Percentiles rank a stretch among this genome's conserved stretches.
Conservation (phyloP, 2,888 invertebrate genomes). For the Diogma glabrata region DNA sequence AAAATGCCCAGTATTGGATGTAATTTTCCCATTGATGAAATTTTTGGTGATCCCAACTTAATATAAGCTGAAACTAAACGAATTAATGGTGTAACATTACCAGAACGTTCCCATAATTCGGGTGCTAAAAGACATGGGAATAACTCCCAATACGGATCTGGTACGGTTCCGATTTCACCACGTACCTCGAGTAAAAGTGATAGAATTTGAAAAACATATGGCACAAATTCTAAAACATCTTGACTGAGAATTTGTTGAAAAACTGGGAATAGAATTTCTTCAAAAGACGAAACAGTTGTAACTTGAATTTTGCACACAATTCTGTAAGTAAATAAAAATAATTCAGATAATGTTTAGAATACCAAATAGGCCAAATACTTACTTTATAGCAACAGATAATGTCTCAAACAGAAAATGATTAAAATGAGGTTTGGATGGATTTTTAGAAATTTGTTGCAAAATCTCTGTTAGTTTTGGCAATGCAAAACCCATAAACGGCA, state of each 20-base stretch:
- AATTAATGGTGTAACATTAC: slow-evolving; percentile 88
- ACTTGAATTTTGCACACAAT: slow-evolving; percentile 77
- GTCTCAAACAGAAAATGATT: slow-evolving; percentile 98
- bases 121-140: slow-evolving; percentile 85
- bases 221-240: slow-evolving; percentile 90
- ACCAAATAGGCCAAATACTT: slow-evolving; percentile 30
- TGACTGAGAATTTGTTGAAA: slow-evolving; percentile 91
- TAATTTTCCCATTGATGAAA: slow-evolving; percentile 58
- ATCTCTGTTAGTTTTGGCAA: slow-evolving; percentile 77
- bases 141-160: slow-evolving; percentile 77
- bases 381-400: slow-evolving; percentile 78
- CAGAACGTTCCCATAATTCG: slow-evolving; percentile 84
- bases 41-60: slow-evolving; percentile 55
- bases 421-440: slow-evolving; percentile 93
- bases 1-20: slow-evolving; percentile 84
- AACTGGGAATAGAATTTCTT: slow-evolving; percentile 85
- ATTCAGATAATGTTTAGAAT: not conserved
- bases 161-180: slow-evolving; percentile 40
- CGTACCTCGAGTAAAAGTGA: slow-evolving; percentile 78
- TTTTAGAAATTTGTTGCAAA: slow-evolving; percentile 72
- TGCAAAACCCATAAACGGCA: slow-evolving; percentile 69
- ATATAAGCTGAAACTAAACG: slow-evolving; percentile 83
- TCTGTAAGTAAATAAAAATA: slow-evolving; percentile 35
- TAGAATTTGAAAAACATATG: slow-evolving; percentile 96
- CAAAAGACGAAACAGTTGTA: slow-evolving; percentile 72